Base-by-base conservation (phyloP, 2,113 vertebrate genomes). In the Platichthys stellatus region DNA sequence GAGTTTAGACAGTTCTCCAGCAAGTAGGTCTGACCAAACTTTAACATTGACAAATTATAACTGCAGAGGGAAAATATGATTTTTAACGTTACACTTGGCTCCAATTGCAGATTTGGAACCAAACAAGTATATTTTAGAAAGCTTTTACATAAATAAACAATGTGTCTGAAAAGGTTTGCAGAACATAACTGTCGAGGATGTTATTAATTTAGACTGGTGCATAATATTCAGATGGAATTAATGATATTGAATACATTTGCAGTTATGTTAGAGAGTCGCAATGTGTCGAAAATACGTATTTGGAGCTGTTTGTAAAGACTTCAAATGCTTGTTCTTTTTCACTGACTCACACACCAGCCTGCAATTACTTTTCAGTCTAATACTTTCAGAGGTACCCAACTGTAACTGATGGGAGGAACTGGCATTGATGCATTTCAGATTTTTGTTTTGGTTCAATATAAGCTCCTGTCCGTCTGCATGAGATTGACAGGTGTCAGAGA, bases 61-160 rank as follows among this genome's bases (percentile, higher is more conserved):
- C 71, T 18, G 47, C 58, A 71, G 57, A 65, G 69, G 4, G 24
- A 47, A 78, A 79, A 85, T 14, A 64, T 38, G n/a, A 68, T 76
- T 85, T 87, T 65, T 8, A 79, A 72, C 85, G 78, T 60, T 80
- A 67, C n/a, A 74, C 72, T 76, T 74, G 60, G 51, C 28, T 78
- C 23, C 47, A 26, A 62, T 62, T 62, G 45, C 51, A 66, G 62
- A 76, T 35, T 15, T 64, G 26, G 3, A 58, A 35, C 17, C 24
- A 31, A 57, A 76, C 51, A 67, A n/a, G 0, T 47, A 68, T 3
- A 72, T 59, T 59, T 53, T 10, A 63, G 17, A 58, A 53, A 21
- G 18, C 2, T 62, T 74, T 71, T 67, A 67, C 68, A 58, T 21
- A 26, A 40, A 79, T 31, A 6, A 20, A 61, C 66, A 57, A 49